Evolutionary conservation across 2,888 invertebrate species (phyloP).

Genomic region (Erebia aethiops): DNA sequence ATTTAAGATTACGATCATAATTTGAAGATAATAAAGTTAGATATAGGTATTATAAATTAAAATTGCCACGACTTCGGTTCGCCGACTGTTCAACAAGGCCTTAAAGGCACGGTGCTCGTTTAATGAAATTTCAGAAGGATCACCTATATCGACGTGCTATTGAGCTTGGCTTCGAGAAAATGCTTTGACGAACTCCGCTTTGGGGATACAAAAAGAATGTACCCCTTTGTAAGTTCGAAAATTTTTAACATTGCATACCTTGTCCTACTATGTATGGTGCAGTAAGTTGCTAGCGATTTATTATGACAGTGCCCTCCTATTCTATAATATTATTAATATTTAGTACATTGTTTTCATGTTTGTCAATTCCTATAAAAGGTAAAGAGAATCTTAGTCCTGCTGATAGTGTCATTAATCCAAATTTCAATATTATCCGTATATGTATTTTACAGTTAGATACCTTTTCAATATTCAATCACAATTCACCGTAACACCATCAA

Average conservation of each 20-base stretch:
- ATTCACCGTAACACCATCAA: too few relatives aligned
- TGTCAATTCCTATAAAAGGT: too few relatives aligned
- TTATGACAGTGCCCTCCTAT: background rate
- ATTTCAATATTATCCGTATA: too few relatives aligned
- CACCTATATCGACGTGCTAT: slow-evolving; percentile 36
- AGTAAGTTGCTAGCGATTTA: slow-evolving; percentile 4
- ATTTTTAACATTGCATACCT: slow-evolving; percentile 27
- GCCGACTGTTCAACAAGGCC: background rate
- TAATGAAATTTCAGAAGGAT: slow-evolving; percentile 44
- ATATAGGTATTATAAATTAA: background rate
- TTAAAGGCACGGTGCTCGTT: slow-evolving; percentile 30
- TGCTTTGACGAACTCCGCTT: slow-evolving; percentile 40
- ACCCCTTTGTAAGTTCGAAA: slow-evolving; percentile 32
- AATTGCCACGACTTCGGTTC: background rate
- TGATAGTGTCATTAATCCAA: too few relatives aligned
- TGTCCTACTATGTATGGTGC: slow-evolving; percentile 10
- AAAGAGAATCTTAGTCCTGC: too few relatives aligned
- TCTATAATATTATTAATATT: background rate
- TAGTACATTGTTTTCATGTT: background rate
- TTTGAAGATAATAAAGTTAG: background rate
- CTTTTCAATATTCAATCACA: too few relatives aligned
- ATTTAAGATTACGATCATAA: too few relatives aligned
- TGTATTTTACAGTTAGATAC: too few relatives aligned
- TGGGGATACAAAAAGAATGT: slow-evolving; percentile 39
- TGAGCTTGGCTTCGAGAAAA: slow-evolving; percentile 39